Evolutionary conservation across 2,888 invertebrate species (phyloP).

Genomic region (Tachina lurida): DNA sequence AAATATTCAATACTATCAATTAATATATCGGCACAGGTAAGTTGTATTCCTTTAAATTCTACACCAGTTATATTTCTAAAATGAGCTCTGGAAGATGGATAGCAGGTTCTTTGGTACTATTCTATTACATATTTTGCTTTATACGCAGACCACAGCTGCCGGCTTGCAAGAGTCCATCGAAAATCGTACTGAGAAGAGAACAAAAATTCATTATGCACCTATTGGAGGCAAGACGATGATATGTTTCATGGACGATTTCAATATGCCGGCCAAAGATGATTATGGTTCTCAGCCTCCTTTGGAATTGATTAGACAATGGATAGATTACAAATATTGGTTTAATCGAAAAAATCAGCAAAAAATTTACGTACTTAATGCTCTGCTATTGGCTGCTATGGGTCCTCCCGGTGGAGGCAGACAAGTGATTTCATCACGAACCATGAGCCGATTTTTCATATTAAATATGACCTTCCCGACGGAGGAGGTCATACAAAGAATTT

Average conservation of each 20-base stretch:
- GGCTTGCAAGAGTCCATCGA: constrained; percentile 94
- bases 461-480: constrained; percentile 93
- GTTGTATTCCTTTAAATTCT: too few relatives aligned
- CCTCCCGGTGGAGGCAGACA: constrained; percentile 94
- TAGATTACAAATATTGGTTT: constrained; percentile 96
- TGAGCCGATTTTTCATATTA: constrained; percentile 90
- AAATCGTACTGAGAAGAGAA: constrained; percentile 93
- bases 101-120: too few relatives aligned
- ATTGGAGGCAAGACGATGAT: constrained; percentile 92
- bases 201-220: constrained; percentile 92
- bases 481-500: constrained; percentile 90
- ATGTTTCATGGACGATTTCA: constrained; percentile 95
- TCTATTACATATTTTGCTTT: background rate
- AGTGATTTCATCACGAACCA: constrained; percentile 89
- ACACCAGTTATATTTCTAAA: too few relatives aligned
- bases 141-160: constrained; percentile 88
- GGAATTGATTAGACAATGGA: constrained; percentile 92
- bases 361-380: constrained; percentile 90
- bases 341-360: constrained; percentile 90
- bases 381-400: constrained; percentile 91
- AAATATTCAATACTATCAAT: constrained; percentile 88
- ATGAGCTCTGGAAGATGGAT: too few relatives aligned
- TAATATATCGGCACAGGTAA: constrained; percentile 92
- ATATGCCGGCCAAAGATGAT: constrained; percentile 94
- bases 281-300: constrained; percentile 95